phyloP scores from a whole-genome alignment of 2,113 vertebrate genomes.

The Perognathus longimembris region DNA sequence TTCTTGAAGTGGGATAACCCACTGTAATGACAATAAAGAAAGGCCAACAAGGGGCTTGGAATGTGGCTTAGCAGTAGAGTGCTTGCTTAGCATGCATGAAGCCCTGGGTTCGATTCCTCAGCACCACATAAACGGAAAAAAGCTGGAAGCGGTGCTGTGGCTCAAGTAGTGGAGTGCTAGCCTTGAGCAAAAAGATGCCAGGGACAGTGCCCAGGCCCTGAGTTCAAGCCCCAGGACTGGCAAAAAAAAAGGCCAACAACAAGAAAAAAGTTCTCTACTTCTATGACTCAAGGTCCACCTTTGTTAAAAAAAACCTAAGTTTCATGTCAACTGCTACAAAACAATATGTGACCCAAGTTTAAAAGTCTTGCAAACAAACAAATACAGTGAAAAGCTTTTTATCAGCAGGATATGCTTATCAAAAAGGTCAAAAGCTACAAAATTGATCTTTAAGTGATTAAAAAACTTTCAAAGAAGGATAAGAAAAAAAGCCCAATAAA shows the following conservation, averaged over 20 bases:
- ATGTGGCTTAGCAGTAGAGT: no score
- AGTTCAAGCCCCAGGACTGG: no score
- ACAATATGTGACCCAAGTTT: not conserved
- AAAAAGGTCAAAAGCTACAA: slow-evolving; percentile 34
- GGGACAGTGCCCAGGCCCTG: no score
- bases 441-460: not conserved
- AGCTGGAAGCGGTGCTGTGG: no score
- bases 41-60: not conserved
- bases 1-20: not conserved
- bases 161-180: no score
- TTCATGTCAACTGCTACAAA: not conserved
- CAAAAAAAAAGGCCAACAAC: not conserved
- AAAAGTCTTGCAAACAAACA: slow-evolving; percentile 23
- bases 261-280: slow-evolving; percentile 5
- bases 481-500: no score
- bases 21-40: not conserved
- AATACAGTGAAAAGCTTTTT: not conserved
- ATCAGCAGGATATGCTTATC: not conserved
- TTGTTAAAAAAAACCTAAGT: slow-evolving; percentile 12
- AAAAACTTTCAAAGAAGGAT: no score
- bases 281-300: not conserved
- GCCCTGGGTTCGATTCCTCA: no score
- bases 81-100: no score
- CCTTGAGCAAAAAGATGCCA: no score
- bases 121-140: no score